Evolutionary conservation across 2,113 vertebrate species (phyloP), one percentile per base, ranked within the genome.

Genomic region (Stegostoma tigrinum): DNA sequence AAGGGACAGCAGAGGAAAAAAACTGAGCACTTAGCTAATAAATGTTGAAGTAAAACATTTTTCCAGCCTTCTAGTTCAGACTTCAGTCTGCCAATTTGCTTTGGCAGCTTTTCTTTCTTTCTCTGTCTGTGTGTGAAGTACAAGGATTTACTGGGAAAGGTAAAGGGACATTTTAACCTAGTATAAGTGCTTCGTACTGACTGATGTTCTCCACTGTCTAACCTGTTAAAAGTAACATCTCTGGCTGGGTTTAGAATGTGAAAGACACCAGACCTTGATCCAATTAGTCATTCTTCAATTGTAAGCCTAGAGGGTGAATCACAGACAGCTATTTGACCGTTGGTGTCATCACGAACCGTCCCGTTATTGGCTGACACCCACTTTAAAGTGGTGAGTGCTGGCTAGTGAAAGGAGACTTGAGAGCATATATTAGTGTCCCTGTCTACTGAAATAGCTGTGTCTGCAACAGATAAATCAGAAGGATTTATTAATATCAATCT

Each of bases 401-500:
- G 30, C 14, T n/a, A n/a, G 87, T 17, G 87, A 64, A n/a, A 64
- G 27, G 61, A 91, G 3, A 91, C 55, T 91, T 64, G 87, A 38
- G 64, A n/a, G 55, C 75, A 80, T 80, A n/a, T 27, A 38, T 38
- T 80, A 38, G 75, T 38, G n/a, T n/a, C 14, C 30, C 61, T n/a
- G 30, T 91, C 87, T 90, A 30, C 52, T 34, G 10, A 64, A 90
- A 30, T 90, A 90, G 52, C 55, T 19, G 87, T n/a, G 34, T n/a
- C 87, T 64, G 87, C 30, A n/a, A 91, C 27, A 34, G 52, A 64
- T 64, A 91, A 64, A 91, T 55, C 30, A 61, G 87, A 3, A 64
- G 34, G 87, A 91, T 91, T 91, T 90, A 90, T 90, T 91, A 61
- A 34, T 64, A 64, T 61, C 87, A 91, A 7, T 64, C 87, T 21